Conservation (phyloP, 2,888 invertebrate species). For the Catocala sponsa region DNA sequence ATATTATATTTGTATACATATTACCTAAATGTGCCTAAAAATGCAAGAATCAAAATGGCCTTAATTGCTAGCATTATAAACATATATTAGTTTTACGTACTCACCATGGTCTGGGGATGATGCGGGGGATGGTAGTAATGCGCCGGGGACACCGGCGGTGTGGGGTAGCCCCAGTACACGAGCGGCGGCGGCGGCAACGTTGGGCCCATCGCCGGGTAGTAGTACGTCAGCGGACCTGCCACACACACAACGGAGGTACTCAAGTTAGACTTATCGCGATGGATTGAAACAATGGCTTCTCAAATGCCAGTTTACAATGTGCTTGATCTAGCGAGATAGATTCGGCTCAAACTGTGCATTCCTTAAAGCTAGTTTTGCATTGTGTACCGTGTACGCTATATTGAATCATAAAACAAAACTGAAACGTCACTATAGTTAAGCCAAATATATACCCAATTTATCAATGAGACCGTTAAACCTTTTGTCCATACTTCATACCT, state of each 20-base stretch:
- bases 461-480: neutral
- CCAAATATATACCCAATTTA: constrained; percentile 1
- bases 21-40: too few species aligned
- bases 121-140: constrained; percentile 92
- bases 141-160: constrained; percentile 97
- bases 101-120: constrained; percentile 82
- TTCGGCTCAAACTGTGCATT: too few species aligned
- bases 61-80: neutral
- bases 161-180: constrained; percentile 98
- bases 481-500: neutral
- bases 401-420: neutral
- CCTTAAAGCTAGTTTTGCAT: too few species aligned
- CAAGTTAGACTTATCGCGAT: neutral
- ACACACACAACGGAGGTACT: constrained; percentile 18
- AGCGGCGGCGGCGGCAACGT: constrained; percentile 90
- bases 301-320: too few species aligned
- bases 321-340: too few species aligned
- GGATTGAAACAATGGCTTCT: neutral
- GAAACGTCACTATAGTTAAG: neutral
- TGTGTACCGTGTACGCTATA: too few species aligned
- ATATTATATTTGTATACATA: too few species aligned
- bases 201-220: constrained; percentile 86
- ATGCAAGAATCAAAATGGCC: too few species aligned
- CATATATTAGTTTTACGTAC: constrained; percentile 25
- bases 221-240: constrained; percentile 86